These are phyloP conservation scores for Nomia melanderi DNA, from an alignment of 1,140 invertebrate species.

Conservation along the genomic window DNA sequence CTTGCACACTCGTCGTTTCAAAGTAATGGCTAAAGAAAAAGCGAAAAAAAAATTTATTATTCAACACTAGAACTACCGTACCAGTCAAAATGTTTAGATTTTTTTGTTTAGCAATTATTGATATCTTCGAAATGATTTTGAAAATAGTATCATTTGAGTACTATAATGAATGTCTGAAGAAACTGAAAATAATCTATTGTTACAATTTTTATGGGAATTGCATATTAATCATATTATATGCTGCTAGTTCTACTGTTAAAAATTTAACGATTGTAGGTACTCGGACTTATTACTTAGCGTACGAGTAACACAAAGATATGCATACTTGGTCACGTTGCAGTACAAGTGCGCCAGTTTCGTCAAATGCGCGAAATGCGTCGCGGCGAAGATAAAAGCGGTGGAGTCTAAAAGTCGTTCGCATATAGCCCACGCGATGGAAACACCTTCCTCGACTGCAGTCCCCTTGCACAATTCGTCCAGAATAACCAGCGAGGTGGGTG, in stretches of 20 bases:
- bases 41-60: neutral
- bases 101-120: too few relatives aligned
- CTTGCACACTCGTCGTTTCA: slow-evolving; percentile 62
- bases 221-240: too few relatives aligned
- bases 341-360: slow-evolving; percentile 88
- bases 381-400: slow-evolving; percentile 89
- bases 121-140: too few relatives aligned
- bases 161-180: too few relatives aligned
- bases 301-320: slow-evolving; percentile 37
- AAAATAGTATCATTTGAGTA: too few relatives aligned
- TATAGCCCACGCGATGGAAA: slow-evolving; percentile 90
- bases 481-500: slow-evolving; percentile 88
- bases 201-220: too few relatives aligned
- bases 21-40: slow-evolving; percentile 76
- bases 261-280: too few relatives aligned
- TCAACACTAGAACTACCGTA: too few relatives aligned
- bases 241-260: too few relatives aligned
- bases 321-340: slow-evolving; percentile 90
- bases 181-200: too few relatives aligned
- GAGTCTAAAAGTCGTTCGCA: slow-evolving; percentile 87
- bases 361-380: slow-evolving; percentile 91
- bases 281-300: too few relatives aligned
- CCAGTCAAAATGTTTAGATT: too few relatives aligned
- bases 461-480: slow-evolving; percentile 93
- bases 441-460: slow-evolving; percentile 91